Evolutionary conservation across 1,140 invertebrate genomes (phyloP), one percentile per base, ranked within the genome.

Genomic region (Vanessa atalanta): DNA sequence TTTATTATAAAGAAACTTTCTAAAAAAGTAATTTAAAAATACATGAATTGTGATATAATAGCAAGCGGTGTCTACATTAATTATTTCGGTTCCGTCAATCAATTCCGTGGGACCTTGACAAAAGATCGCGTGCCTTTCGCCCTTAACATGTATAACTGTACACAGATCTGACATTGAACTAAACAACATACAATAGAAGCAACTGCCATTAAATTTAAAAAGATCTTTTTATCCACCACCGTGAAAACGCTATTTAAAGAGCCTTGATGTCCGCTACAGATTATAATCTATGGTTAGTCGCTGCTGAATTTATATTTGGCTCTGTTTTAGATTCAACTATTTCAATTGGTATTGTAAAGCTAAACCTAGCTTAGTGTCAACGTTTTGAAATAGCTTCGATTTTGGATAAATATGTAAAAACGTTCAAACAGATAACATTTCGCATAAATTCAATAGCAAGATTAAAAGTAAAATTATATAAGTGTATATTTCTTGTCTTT

Each of bases 101-200:
- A 69, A 74, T 69, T 47, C 26, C 50, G 31, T 37, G 23, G 43
- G 61, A 31, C 72, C 72, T 74, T 74, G 72, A 61, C 64, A 31
- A 65, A 23, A 68, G 31, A 61, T 74, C 23, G 72, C 72, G 61
- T 74, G 72, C 16, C 69, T 31, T 68, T 74, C 20, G 66, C 72
- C 72, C 57, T 50, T 69, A 47, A 47, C 37, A 69, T 7, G 37
- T 65, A 72, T 50, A 53, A 47, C 57, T 71, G 60, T 47, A 71
- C 61, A 71, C 69, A 71, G 61, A 71, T 61, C 57, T 61, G 57
- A 61, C 57, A 31, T 31, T 61, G 57, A 61, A 61, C 57, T n/a
- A 61, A 15, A 61, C 13, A 51, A 51, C 31, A 37, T 61, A 31
- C 57, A 61, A 61, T 61, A 37, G 14, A 61, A 61, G 16, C 20